These are phyloP conservation scores for Dichetophora obliterata DNA, from an alignment of 2,888 invertebrate genomes.

Conservation along the genomic window DNA sequence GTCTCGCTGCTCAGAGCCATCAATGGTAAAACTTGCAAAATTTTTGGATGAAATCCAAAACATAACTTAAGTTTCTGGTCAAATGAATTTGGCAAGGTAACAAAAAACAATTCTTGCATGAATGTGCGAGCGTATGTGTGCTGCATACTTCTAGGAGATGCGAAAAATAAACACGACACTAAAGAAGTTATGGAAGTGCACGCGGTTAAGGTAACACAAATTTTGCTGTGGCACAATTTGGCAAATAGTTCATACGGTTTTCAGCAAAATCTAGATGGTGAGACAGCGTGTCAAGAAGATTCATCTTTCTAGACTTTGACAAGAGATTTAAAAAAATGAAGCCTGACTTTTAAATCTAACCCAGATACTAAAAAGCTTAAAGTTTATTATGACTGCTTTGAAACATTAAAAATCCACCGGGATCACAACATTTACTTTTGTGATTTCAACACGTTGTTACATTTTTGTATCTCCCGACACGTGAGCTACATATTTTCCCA, in stretches of 20 bases:
- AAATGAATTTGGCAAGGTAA: conserved; percentile 69
- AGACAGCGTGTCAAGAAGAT: too few species aligned
- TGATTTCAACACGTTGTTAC: background rate
- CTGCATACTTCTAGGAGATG: conserved; percentile 9
- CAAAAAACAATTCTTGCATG: conserved; percentile 35
- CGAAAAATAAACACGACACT: background rate
- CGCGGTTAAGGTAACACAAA: conserved; percentile 19
- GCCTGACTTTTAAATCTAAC: background rate
- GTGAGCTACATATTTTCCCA: background rate
- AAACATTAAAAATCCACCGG: background rate
- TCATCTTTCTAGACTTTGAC: too few species aligned
- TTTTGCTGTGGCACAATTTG: background rate
- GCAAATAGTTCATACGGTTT: background rate
- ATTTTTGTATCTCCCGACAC: background rate
- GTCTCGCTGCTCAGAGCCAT: conserved; percentile 44
- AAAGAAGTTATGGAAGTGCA: background rate
- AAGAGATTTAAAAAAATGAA: too few species aligned
- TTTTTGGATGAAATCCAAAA: conserved; percentile 61
- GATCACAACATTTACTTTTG: background rate
- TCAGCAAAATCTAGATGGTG: too few species aligned
- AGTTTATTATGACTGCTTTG: background rate
- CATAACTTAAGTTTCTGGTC: conserved; percentile 69
- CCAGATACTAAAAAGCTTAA: too few species aligned
- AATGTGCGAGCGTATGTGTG: background rate
- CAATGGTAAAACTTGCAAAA: background rate